Base-by-base conservation (phyloP, 1,140 invertebrate genomes). In the Daktulosphaira vitifoliae region DNA sequence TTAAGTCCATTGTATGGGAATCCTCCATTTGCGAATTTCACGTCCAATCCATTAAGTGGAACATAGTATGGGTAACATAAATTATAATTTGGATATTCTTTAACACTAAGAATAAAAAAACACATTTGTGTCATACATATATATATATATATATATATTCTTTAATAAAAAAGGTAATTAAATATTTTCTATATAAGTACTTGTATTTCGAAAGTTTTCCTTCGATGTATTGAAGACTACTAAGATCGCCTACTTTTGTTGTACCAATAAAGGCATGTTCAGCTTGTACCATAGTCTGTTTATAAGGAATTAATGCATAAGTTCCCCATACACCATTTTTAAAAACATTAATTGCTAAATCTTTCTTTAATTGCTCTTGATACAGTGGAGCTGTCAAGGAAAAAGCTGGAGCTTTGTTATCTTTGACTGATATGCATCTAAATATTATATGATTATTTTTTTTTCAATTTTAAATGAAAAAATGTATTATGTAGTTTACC, bases 1-100 rank as follows among this genome's bases (percentile, higher is more conserved):
- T 93, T 22, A 18, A 62, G 18, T 18, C 56, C 56, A 4, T 62
- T 62, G 20, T 33, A n/a, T 26, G 91, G 88, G 23, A 98, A 78
- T 75, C 95, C 93, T 66, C 94, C 94, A 15, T 90, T 92, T 2
- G 92, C 92, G 68, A 97, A 76, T 92, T 97, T 97, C 25, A 97
- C 85, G 74, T 98, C 94, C 59, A 92, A 83, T 84, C 97, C 97
- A 75, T 97, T 97, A 3, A 98, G 80, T 20, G 94, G 86, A 4
- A 92, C 85, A 76, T 92, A 96, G 73, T 93, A 88, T 11, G 96
- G 91, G 66, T 78, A 80, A 75, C 92, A 96, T 2, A 92, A 75
- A 70, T 87, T 81, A 26, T 29, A 49, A 29, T 50, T 23, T 1
- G 56, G 39, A 44, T 67, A 22, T 48, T 48, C 25, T 46, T 48